Base-by-base conservation (phyloP, 1,140 invertebrate genomes). In the Agrilus planipennis region DNA sequence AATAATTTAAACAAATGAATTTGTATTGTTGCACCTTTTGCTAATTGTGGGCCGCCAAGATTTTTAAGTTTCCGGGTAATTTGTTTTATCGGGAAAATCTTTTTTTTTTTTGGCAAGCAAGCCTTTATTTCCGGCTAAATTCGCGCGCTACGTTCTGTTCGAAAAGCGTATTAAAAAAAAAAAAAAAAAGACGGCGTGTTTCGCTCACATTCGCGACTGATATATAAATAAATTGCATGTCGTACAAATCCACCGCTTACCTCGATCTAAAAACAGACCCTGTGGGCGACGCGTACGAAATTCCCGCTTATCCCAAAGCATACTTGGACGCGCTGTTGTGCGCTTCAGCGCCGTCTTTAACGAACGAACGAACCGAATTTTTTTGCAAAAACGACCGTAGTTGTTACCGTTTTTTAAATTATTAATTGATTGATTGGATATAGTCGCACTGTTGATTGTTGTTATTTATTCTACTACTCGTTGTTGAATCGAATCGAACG, bases 231-330 rank as follows among this genome's bases (percentile, higher is more conserved):
- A 34, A 35, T 28, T 34, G 36, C 42, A 29, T 37, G 42, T 45
- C 45, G 43, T 53, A 49, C 55, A 32, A 53, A 52, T n/a, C 46
- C 47, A 42, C 39, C 42, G 38, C 49, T 47, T 51, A 55, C 52
- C 51, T 53, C 52, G 49, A 42, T 50, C 53, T 54, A 58, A 58
- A 54, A 54, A 53, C 54, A 55, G 50, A 25, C 41, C 30, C 49
- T 30, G 55, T 58, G 55, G 55, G 56, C 56, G 56, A 58, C 49
- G 44, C 47, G 56, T n/a, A 50, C 45, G 53, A 58, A 58, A 56
- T 56, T 56, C 45, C 50, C 52, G 35, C 51, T 45, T 39, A 34
- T 45, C 46, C 28, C 49, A 42, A 44, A 42, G 52, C 53, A 57
- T 53, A 55, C 43, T 50, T 46, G 48, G 51, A 52, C 53, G 45